Percentiles rank a stretch among this genome's conserved stretches.
These are phyloP conservation scores for Sebastes itinus DNA, from an alignment of 2,797 vertebrate species.

Conservation along the genomic window DNA sequence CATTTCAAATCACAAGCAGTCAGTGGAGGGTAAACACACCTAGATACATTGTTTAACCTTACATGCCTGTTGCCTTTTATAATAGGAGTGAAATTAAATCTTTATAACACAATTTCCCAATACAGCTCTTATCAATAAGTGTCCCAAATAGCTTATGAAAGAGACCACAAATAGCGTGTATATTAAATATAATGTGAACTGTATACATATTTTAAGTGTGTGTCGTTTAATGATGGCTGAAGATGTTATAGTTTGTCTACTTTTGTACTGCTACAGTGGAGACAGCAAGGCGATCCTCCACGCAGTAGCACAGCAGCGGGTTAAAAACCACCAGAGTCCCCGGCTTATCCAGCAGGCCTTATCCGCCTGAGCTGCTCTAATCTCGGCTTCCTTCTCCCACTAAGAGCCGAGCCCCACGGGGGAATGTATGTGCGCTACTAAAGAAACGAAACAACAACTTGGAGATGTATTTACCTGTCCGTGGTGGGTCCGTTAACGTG, in stretches of 20 bases:
- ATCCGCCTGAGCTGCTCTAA: conserved; percentile 34
- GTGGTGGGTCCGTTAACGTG: conserved; percentile 91
- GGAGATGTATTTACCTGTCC: conserved; percentile 87
- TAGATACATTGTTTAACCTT: not conserved
- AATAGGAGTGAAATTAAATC: not conserved
- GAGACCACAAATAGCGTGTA: no score
- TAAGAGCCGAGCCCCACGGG: not conserved
- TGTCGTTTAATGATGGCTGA: not conserved
- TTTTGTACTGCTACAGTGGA: not conserved
- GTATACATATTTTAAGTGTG: not conserved
- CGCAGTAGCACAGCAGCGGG: not conserved
- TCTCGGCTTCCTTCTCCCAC: conserved; percentile 13
- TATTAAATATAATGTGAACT: no score
- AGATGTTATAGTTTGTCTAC: not conserved
- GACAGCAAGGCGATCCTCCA: not conserved
- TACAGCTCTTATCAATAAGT: not conserved
- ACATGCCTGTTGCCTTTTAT: not conserved
- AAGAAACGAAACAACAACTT: not conserved
- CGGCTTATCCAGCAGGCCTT: conserved; percentile 56
- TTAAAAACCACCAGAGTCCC: conserved; percentile 43
- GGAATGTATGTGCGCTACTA: not conserved
- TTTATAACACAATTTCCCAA: not conserved
- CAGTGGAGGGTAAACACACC: not conserved
- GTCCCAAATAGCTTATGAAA: not conserved
- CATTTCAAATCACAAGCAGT: conserved; percentile 40